Base-by-base conservation (phyloP, 2,888 invertebrate species). In the Cosmia trapezina region DNA sequence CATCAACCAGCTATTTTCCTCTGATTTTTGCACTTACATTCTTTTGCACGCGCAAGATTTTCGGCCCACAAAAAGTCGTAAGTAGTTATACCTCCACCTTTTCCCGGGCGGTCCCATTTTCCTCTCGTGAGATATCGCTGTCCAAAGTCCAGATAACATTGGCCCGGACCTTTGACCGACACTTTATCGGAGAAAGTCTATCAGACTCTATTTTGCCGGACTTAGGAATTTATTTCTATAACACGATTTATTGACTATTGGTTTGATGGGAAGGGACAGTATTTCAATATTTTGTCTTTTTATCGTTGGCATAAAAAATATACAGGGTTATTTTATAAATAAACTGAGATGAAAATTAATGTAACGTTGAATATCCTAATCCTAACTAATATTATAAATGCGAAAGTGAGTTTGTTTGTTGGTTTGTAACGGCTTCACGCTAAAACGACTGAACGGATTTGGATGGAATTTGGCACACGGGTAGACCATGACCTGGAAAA, bases 161-260 rank as follows among this genome's bases (percentile, higher is more conserved):
- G 84, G 62, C 78, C 79, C 74, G 79, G 86, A 89, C 89, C 90
- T 84, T 80, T 88, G 90, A 87, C 89, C 90, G 87, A 70, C 81
- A 84, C 79, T 89, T 89, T 89, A 91, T 90, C 90, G 81, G 62
- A 70, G 83, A 69, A 81, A 83, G 76, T 87, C 88, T 84, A 89
- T 90, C 90, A 87, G 86, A 81, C 86, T 83, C 85, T 80, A 83
- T 89, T 86, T 81, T 64, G 80, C 67, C 66, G 80, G 81, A 81
- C 81, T 83, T 64, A 70, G 73, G 81, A 87, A 89, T 90, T 87
- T 89, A 89, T 88, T 87, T 88, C 85, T 86, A 84, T 88, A 88
- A 87, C 85, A 84, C 84, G 63, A 86, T 87, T 85, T 84, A 83
- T 85, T 81, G 72, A 64, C 68, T 57, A 61, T 74, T 75, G n/a